Conservation (phyloP, 2,113 vertebrate genomes). For the Pituophis catenifer region DNA sequence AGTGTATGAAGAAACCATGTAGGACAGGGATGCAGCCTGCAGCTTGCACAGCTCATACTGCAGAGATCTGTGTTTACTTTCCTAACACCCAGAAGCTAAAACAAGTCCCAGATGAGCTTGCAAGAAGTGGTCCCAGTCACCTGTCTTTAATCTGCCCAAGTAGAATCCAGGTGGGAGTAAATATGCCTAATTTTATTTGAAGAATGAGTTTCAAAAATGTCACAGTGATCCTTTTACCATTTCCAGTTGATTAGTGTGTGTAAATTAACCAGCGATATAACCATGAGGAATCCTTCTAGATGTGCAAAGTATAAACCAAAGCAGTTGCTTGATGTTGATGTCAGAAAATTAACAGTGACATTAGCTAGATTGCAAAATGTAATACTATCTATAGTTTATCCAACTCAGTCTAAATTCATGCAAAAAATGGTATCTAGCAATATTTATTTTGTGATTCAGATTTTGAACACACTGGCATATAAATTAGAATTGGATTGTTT, state of each 20-base stretch:
- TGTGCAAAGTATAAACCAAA: not conserved
- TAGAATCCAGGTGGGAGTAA: not conserved
- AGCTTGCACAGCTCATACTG: not conserved
- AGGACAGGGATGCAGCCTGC: not conserved
- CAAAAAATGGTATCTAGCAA: not conserved
- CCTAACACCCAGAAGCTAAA: not conserved
- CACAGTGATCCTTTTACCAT: not conserved
- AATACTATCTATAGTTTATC: not conserved
- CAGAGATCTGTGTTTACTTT: not conserved
- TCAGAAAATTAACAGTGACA: not conserved
- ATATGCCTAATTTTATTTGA: not conserved
- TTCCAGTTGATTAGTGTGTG: not conserved
- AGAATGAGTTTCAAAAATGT: not conserved
- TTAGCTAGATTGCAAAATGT: not conserved
- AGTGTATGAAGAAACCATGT: not conserved
- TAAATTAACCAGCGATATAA: not conserved
- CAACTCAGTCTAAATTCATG: not conserved
- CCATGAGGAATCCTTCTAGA: not conserved
- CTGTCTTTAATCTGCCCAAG: not conserved
- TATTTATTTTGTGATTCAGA: not conserved
- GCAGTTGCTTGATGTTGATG: not conserved
- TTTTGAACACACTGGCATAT: not conserved
- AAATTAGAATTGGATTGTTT: not conserved
- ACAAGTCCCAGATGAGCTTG: not conserved
- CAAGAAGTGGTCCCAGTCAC: not conserved